Conservation (phyloP, 2,888 invertebrate species). For the Ectemnius cavifrons region DNA sequence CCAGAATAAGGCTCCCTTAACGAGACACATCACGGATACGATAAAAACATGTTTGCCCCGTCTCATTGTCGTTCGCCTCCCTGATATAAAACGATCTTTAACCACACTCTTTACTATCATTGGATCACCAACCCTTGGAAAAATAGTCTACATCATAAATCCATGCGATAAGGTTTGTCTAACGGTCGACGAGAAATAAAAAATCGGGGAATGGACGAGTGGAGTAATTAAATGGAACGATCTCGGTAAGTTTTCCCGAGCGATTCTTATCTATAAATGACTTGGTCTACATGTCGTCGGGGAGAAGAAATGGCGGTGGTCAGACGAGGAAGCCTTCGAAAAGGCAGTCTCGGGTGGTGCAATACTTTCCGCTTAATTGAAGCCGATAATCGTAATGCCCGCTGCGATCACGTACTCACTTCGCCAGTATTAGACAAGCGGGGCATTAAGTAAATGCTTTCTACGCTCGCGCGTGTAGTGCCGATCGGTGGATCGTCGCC, state of each 20-base stretch:
- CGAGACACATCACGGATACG: no score
- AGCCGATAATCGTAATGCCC: constrained; percentile 43
- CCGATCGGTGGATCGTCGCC: constrained; percentile 21
- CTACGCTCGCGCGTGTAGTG: constrained; percentile 24
- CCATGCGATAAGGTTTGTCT: no score
- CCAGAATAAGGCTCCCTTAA: no score
- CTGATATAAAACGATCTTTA: no score
- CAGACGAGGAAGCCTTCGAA: background rate
- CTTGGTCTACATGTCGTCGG: background rate
- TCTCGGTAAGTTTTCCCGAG: background rate
- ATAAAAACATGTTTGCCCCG: no score
- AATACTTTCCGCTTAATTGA: constrained; percentile 45
- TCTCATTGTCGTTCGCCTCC: no score
- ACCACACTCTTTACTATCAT: no score
- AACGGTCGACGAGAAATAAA: background rate
- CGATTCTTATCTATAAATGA: background rate
- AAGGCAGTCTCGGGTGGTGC: constrained; percentile 17
- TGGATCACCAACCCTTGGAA: no score
- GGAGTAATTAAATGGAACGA: background rate
- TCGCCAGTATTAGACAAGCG: constrained; percentile 29
- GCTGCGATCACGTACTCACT: constrained; percentile 4
- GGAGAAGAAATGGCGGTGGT: background rate
- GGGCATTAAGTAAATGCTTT: constrained; percentile 39
- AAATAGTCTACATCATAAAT: no score
- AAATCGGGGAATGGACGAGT: background rate